Conservation (phyloP, 92 coral and sea anemone species). For the Actinostola sp. region DNA sequence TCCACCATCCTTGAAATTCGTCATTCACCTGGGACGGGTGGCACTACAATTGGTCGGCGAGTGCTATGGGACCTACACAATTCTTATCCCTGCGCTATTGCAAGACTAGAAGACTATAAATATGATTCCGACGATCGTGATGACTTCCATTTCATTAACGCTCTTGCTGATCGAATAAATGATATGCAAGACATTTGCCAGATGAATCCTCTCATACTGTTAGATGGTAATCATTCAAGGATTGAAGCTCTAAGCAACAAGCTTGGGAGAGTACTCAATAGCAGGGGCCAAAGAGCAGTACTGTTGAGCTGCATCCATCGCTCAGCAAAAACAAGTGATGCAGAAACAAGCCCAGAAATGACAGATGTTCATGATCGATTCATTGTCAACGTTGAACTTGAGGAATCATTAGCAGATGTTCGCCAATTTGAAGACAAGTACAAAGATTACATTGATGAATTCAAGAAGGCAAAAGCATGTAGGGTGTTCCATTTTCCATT, state of each 20-base stretch:
- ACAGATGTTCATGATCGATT: conserved; percentile 61
- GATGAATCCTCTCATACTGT: conserved; percentile 65
- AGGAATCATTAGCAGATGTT: conserved; percentile 74
- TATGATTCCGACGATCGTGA: conserved; percentile 74
- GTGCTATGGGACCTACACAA: conserved; percentile 90
- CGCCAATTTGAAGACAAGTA: conserved; percentile 67
- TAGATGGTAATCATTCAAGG: conserved; percentile 82
- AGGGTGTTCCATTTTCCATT: conserved; percentile 94
- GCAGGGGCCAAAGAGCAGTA: conserved; percentile 70
- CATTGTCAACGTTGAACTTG: conserved; percentile 68
- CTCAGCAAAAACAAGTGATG: conserved; percentile 10
- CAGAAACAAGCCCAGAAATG: conserved; percentile 35
- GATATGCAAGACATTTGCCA: conserved; percentile 73
- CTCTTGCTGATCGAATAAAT: conserved; percentile 67
- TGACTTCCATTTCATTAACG: conserved; percentile 57
- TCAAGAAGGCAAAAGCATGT: conserved; percentile 29
- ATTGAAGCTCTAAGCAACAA: conserved; percentile 65
- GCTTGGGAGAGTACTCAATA: conserved; percentile 62
- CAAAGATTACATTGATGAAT: conserved; percentile 61
- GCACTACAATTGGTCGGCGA: conserved; percentile 84
- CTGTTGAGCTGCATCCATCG: conserved; percentile 79
- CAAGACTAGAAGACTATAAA: conserved; percentile 45
- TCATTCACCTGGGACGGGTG: conserved; percentile 92
- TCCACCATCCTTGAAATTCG: conserved; percentile 73
- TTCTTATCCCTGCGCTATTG: conserved; percentile 81